Percentiles rank a stretch among this genome's conserved stretches.
Evolutionary conservation across 1,140 invertebrate genomes (phyloP).

Genomic region (Tyrophagus putrescentiae): DNA sequence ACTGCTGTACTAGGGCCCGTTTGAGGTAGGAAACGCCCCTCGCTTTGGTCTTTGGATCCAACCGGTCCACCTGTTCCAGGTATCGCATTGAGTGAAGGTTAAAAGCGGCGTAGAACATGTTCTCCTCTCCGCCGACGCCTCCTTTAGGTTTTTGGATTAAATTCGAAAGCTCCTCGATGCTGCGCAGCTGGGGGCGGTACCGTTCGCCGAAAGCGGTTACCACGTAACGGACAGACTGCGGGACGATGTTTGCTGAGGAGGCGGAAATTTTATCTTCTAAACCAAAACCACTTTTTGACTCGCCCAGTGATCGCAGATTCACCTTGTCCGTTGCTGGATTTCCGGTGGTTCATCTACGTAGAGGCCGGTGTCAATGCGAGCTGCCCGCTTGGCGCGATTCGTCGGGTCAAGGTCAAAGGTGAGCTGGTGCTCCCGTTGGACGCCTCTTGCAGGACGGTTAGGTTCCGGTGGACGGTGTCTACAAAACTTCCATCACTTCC

Average conservation of each 20-base stretch:
- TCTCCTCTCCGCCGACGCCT: slow-evolving; percentile 37
- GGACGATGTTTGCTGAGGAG: slow-evolving; percentile 29
- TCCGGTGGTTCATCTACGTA: too few species aligned
- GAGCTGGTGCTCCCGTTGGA: slow-evolving; percentile 29
- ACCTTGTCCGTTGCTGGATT: too few species aligned
- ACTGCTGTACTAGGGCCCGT: slow-evolving; percentile 28
- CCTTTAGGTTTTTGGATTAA: slow-evolving; percentile 30
- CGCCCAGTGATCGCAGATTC: too few species aligned
- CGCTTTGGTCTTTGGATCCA: slow-evolving; percentile 28
- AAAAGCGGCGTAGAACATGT: slow-evolving; percentile 34
- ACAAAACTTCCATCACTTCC: too few species aligned
- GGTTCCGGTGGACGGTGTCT: slow-evolving; percentile 30
- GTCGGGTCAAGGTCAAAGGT: slow-evolving; percentile 33
- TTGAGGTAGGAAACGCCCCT: slow-evolving; percentile 28
- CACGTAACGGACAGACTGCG: slow-evolving; percentile 31
- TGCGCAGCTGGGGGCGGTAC: slow-evolving; percentile 30
- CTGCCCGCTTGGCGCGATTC: slow-evolving; percentile 25
- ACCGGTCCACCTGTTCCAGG: slow-evolving; percentile 29
- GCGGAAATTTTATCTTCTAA: too few species aligned
- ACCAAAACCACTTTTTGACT: too few species aligned
- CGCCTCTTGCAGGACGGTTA: slow-evolving; percentile 31
- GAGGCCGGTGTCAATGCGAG: neutral
- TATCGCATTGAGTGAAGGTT: slow-evolving; percentile 33
- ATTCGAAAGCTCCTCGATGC: slow-evolving; percentile 28
- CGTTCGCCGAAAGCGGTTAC: slow-evolving; percentile 32